These are phyloP conservation scores for Calidris pygmaea DNA, from an alignment of 2,113 vertebrate genomes.

Conservation along the genomic window DNA sequence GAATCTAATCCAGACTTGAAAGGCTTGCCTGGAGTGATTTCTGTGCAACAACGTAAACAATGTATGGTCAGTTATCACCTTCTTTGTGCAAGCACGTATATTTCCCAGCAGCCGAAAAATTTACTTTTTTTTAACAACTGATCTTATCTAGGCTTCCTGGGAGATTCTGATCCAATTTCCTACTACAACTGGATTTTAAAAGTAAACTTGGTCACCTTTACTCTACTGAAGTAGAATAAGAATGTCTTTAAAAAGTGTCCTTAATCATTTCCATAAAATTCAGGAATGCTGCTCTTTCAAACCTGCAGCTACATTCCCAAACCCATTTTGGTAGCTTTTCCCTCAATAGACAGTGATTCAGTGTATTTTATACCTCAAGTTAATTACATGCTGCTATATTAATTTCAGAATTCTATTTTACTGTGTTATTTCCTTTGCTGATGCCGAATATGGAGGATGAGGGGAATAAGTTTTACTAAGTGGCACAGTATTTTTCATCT, in stretches of 20 bases:
- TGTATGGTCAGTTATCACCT: neutral
- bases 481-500: neutral
- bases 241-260: neutral
- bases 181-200: slow-evolving; percentile 12
- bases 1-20: slow-evolving; percentile 16
- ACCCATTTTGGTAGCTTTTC: neutral
- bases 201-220: neutral
- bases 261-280: neutral
- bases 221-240: neutral
- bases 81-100: neutral
- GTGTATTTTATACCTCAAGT: neutral
- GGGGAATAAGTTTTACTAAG: neutral
- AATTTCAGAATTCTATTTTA: neutral
- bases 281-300: neutral
- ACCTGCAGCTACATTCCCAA: neutral
- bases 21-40: slow-evolving; percentile 25
- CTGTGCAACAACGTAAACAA: neutral
- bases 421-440: neutral
- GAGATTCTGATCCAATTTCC: neutral
- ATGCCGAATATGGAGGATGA: neutral
- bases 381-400: neutral
- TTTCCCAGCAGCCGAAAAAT: slow-evolving; percentile 3
- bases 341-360: neutral
- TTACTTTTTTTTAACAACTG: neutral
- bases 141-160: slow-evolving; percentile 16